phyloP scores from a whole-genome alignment of 2,797 vertebrate species.

The Rhinatrema bivittatum region DNA sequence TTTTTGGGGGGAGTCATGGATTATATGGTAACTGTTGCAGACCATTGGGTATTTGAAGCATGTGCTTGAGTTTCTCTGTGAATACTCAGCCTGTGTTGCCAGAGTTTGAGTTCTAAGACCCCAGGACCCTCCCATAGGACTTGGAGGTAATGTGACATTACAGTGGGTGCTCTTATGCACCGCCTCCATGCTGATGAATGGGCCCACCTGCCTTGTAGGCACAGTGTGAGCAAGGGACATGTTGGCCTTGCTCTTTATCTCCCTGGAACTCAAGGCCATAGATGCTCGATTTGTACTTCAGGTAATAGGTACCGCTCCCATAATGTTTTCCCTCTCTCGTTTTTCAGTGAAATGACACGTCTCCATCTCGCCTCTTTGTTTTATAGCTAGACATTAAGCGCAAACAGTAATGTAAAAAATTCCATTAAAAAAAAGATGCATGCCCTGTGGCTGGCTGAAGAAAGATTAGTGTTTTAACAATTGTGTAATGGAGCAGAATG shows the following conservation, averaged over 20 bases:
- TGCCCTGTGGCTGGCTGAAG: not conserved
- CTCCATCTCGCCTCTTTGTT: conserved; percentile 8
- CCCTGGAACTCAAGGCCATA: not conserved
- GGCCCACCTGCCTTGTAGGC: not conserved
- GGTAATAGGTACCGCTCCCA: not conserved
- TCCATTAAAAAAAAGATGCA: not conserved
- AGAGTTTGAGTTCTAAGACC: too few species aligned
- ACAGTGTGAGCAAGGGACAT: not conserved
- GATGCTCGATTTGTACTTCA: not conserved
- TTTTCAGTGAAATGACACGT: not conserved
- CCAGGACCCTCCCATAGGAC: too few species aligned
- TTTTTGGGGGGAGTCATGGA: too few species aligned
- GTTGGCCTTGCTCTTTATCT: not conserved
- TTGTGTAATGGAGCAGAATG: not conserved
- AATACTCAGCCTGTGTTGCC: too few species aligned
- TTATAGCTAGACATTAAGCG: conserved; percentile 14
- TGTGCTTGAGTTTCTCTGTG: too few species aligned
- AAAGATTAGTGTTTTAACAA: not conserved
- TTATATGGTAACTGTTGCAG: too few species aligned
- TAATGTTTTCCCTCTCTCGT: conserved; percentile 1
- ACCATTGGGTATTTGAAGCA: too few species aligned
- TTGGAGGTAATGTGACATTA: too few species aligned
- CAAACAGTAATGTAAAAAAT: conserved; percentile 1
- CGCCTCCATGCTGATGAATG: too few species aligned
- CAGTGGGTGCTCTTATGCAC: too few species aligned